phyloP scores from a whole-genome alignment of 64 coral and sea anemone species.

The Exaiptasia diaphana region DNA sequence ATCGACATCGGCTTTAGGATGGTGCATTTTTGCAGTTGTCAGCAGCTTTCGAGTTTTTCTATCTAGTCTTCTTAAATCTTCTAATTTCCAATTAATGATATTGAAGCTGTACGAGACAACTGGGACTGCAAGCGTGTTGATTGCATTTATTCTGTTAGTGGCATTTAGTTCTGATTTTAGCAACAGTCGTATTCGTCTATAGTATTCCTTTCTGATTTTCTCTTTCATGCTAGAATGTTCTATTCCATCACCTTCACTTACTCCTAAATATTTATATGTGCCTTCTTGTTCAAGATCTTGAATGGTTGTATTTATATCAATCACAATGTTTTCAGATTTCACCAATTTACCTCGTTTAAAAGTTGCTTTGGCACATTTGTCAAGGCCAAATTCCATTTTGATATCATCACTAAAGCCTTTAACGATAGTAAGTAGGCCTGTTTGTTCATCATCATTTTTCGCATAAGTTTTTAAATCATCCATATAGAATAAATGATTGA shows the following conservation, averaged over 20 bases:
- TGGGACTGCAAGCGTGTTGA: slow-evolving; percentile 18
- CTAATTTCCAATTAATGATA: neutral
- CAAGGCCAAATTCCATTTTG: neutral
- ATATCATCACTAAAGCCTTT: slow-evolving; percentile 20
- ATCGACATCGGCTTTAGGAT: too few species aligned
- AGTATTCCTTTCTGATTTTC: neutral
- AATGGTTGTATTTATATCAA: too few species aligned
- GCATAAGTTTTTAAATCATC: neutral
- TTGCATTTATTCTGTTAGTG: slow-evolving; percentile 19
- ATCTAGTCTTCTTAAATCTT: too few species aligned
- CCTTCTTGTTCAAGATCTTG: slow-evolving; percentile 7
- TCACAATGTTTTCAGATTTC: neutral
- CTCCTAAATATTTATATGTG: slow-evolving; percentile 22
- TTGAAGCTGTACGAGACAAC: slow-evolving; percentile 2
- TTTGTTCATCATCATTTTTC: slow-evolving; percentile 3
- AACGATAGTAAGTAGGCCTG: neutral
- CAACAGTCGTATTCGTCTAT: slow-evolving; percentile 5
- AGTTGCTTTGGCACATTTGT: slow-evolving; percentile 23
- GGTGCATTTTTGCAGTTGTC: too few species aligned
- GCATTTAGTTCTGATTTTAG: slow-evolving; percentile 5
- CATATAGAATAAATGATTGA: neutral
- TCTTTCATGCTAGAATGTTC: slow-evolving; percentile 31
- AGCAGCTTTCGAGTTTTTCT: too few species aligned
- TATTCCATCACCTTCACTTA: slow-evolving; percentile 41
- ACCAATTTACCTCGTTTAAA: neutral